Evolutionary conservation across 1,140 invertebrate genomes (phyloP), one percentile per base, ranked within the genome.

Genomic region (Drosophila sulfurigaster): DNA sequence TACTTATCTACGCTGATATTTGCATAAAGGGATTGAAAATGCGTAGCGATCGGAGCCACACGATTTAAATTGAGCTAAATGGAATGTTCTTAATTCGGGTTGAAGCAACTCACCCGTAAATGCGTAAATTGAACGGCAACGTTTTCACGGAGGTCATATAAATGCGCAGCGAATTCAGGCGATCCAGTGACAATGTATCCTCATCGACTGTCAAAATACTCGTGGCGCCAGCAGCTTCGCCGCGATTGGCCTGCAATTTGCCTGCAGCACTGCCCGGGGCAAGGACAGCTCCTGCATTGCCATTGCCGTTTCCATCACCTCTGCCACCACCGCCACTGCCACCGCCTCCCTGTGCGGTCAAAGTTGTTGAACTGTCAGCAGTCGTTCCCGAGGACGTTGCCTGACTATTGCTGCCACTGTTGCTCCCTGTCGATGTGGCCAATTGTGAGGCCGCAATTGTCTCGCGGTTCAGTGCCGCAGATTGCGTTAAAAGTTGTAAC

Each of bases 371-470:
- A 58, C 67, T 82, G 65, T 81, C 80, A 76, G 73, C 78, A 62
- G 69, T 58, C 41, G 71, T 70, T 15, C 54, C 60, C 45, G 63
- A 69, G 46, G 72, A 70, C 48, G 64, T 52, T 28, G 70, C 62
- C 58, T 87, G 82, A 28, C 64, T 38, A 20, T 60, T 59, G 63
- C 54, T 57, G 58, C 43, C 32, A 52, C 49, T 49, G 67, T 43
- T 66, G 57, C 83, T 74, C 30, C 89, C 77, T 51, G 90, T 92
- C 74, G 91, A 92, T 75, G 91, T 92, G 75, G 91, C 91, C 86
- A 92, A 90, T 82, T 92, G 91, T 58, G 91, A 92, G 65, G 91
- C 91, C 76, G 91, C 91, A 74, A 92, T 92, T 80, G 91, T 92
- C 88, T 93, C 92, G 62, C 91, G 85, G 74, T 92, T 92, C 67